Evolutionary conservation across 2,797 vertebrate genomes (phyloP).

Genomic region (Onychomys leucogaster): DNA sequence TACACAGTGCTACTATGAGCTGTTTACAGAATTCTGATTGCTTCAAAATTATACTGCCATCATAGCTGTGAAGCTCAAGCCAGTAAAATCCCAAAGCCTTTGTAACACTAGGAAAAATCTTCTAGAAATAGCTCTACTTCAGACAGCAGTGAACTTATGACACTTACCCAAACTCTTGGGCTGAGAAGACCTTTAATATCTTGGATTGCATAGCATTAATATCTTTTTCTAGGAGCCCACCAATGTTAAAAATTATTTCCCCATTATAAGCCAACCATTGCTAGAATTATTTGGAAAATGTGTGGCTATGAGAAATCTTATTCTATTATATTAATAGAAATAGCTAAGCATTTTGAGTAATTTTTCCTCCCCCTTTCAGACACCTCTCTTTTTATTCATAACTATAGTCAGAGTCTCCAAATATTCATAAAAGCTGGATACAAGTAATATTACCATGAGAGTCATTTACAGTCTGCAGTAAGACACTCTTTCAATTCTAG

Average conservation of each 20-base stretch:
- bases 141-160: background rate
- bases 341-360: background rate
- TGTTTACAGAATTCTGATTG: constrained; percentile 59
- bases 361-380: background rate
- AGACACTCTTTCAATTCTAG: background rate
- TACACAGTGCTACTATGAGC: background rate
- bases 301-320: background rate
- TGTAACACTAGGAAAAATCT: background rate
- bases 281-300: background rate
- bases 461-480: background rate
- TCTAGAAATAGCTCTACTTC: background rate
- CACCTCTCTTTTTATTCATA: background rate
- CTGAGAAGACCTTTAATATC: background rate
- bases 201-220: background rate
- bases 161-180: too few species aligned
- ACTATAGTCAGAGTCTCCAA: background rate
- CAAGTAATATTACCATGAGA: background rate
- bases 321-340: background rate
- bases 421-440: background rate
- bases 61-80: background rate
- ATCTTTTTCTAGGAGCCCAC: background rate
- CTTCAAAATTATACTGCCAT: background rate
- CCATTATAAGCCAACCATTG: background rate
- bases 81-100: background rate
- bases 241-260: background rate